Evolutionary conservation across 2,797 vertebrate genomes (phyloP), one percentile per base, ranked within the genome.

Genomic region (Enteromius treurensis): DNA sequence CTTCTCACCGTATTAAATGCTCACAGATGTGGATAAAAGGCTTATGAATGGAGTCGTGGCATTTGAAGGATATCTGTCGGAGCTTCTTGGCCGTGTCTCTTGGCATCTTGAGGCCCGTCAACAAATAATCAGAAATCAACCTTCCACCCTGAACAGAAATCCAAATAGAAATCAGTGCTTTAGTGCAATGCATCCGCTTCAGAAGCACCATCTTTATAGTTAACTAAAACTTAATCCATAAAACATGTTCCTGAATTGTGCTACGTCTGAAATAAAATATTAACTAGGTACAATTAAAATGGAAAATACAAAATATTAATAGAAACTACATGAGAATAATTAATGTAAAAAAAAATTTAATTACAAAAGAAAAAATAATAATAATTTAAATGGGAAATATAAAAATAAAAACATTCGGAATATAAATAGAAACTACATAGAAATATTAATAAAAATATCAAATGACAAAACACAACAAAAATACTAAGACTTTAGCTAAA

Each of bases 31-130:
- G 15, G 78, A 84, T 37, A 77, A 77, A 70, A 74, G 53, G 14
- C 23, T 65, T 62, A 71, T 77, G 71, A 85, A 67, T 37, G 77
- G 11, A 34, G 73, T 34, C 29, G 2, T 32, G 29, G 11, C 53
- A 71, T 64, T 71, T 60, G 65, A 71, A 37, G 78, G 73, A 69
- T 64, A 69, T 84, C 78, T 62, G 71, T 51, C 23, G 23, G 70
- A 23, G 47, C 3, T 10, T 80, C 73, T 74, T 75, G 70, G 70
- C 77, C n/a, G 21, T 34, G 34, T 17, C 0, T 77, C 67, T 13
- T 2, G 32, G 32, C 62, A 1, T 81, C 19, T 65, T 23, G 1
- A 19, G 9, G 9, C 4, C 10, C 11, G 34, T 37, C 37, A 26
- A 21, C 53, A 71, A 78, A 78, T 78, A 73, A 81, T 78, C 47